phyloP scores from a whole-genome alignment of 1,140 invertebrate genomes.

The Pseudomyrmex gracilis region DNA sequence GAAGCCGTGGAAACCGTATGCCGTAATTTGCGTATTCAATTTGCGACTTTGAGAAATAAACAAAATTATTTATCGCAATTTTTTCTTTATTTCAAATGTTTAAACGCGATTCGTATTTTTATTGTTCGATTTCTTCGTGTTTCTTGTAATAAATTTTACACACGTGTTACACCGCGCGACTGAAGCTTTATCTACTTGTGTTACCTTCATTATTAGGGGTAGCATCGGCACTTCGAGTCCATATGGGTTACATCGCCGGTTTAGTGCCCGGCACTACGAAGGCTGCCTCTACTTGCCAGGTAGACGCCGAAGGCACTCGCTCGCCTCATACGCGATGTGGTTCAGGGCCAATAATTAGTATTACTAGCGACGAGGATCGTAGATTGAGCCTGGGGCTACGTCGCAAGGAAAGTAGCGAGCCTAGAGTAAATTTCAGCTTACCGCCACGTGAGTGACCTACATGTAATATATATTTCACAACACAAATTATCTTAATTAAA shows the following conservation, averaged over 20 bases:
- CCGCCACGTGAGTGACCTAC: conserved; percentile 81
- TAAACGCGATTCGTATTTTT: conserved; percentile 21
- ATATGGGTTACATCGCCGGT: conserved; percentile 90
- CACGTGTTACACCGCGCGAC: not conserved
- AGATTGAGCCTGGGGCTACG: conserved; percentile 80
- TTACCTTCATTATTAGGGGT: conserved; percentile 84
- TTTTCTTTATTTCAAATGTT: not conserved
- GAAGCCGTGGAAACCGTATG: not conserved
- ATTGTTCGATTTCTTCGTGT: not conserved
- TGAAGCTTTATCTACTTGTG: not conserved
- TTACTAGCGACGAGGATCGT: conserved; percentile 83
- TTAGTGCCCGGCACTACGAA: conserved; percentile 88
- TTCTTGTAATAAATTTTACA: conserved; percentile 36
- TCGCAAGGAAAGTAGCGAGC: conserved; percentile 83
- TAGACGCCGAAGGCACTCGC: conserved; percentile 82
- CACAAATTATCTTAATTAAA: conserved; percentile 14
- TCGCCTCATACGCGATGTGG: conserved; percentile 83
- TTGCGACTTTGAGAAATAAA: conserved; percentile 19
- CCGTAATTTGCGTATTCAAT: no score
- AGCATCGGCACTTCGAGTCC: conserved; percentile 89
- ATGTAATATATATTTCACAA: not conserved
- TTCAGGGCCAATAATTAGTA: conserved; percentile 84
- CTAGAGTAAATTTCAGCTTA: conserved; percentile 89
- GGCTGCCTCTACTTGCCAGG: conserved; percentile 82
- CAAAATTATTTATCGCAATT: no score